Percentiles rank a stretch among this genome's conserved stretches.
phyloP scores from a whole-genome alignment of 2,113 vertebrate species.

The Oncorhynchus clarkii region DNA sequence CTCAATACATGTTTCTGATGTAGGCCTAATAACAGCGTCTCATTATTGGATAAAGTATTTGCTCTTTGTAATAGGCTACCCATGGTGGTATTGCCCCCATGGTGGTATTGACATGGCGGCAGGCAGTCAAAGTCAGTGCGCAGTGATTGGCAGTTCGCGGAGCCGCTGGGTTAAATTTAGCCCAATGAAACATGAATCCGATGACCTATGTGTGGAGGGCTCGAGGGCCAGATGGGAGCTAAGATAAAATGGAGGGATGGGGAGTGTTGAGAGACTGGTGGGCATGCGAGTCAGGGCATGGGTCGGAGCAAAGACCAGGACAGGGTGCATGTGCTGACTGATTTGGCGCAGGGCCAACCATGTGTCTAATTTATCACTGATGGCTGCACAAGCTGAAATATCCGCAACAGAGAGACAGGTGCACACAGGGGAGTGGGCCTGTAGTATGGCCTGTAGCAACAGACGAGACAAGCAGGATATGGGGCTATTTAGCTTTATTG shows the following conservation, averaged over 20 bases:
- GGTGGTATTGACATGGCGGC: neutral
- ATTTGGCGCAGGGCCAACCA: neutral
- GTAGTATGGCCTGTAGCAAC: neutral
- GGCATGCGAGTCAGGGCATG: neutral
- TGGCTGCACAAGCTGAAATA: conserved; percentile 17
- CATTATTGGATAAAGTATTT: too few relatives aligned
- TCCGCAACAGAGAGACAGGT: conserved; percentile 6
- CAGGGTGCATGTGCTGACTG: conserved; percentile 9
- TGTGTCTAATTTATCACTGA: conserved; percentile 29
- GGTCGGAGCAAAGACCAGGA: too few relatives aligned
- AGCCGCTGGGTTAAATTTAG: conserved; percentile 65
- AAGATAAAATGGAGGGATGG: conserved; percentile 10
- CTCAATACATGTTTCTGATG: too few relatives aligned
- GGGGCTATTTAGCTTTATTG: neutral
- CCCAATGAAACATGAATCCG: conserved; percentile 60
- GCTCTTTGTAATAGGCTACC: too few relatives aligned
- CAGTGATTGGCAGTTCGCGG: conserved; percentile 42
- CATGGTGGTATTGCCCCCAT: too few relatives aligned
- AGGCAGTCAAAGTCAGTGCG: conserved; percentile 2
- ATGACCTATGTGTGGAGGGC: conserved; percentile 50
- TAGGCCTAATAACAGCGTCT: too few relatives aligned
- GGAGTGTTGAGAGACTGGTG: neutral
- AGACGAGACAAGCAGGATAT: neutral
- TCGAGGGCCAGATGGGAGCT: conserved; percentile 30
- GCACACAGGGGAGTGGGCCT: neutral